Percentiles rank a stretch among this genome's conserved stretches.
Evolutionary conservation across 2,113 vertebrate species (phyloP).

Genomic region (Zootoca vivipara): DNA sequence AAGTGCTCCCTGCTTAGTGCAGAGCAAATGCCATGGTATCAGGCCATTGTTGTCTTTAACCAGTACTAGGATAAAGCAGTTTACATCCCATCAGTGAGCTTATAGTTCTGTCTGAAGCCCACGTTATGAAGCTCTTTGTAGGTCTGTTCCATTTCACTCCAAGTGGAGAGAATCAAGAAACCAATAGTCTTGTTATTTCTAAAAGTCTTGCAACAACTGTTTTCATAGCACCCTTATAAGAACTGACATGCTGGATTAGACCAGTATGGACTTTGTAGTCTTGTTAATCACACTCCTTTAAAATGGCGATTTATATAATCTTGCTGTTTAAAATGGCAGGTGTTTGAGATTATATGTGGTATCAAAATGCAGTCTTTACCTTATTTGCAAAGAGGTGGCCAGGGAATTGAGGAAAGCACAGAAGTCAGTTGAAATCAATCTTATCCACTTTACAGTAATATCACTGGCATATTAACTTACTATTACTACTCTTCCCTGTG

Average conservation of each 20-base stretch:
- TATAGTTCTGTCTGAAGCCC: background rate
- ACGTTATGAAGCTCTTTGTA: background rate
- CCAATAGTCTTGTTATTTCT: background rate
- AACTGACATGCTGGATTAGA: background rate
- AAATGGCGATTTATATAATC: background rate
- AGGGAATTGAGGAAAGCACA: slow-evolving; percentile 1
- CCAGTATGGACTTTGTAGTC: background rate
- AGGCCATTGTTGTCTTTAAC: background rate
- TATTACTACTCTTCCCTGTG: background rate
- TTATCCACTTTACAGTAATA: background rate
- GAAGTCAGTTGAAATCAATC: slow-evolving; percentile 13
- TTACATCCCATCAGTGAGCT: background rate
- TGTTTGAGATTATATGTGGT: background rate
- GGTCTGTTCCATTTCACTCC: background rate
- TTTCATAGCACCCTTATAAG: background rate
- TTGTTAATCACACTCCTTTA: background rate
- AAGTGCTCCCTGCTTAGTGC: background rate
- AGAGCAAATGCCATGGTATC: background rate
- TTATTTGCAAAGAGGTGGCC: background rate
- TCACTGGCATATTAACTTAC: slow-evolving; percentile 10
- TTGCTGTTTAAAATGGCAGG: background rate
- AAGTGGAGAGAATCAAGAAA: background rate
- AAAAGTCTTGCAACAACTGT: background rate
- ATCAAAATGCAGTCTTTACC: background rate
- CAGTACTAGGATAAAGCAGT: background rate